A percentile compares a stretch with the other conserved stretches of the same genome.
Evolutionary conservation across 1,140 invertebrate species (phyloP).

Genomic region (Euborellia annulipes): DNA sequence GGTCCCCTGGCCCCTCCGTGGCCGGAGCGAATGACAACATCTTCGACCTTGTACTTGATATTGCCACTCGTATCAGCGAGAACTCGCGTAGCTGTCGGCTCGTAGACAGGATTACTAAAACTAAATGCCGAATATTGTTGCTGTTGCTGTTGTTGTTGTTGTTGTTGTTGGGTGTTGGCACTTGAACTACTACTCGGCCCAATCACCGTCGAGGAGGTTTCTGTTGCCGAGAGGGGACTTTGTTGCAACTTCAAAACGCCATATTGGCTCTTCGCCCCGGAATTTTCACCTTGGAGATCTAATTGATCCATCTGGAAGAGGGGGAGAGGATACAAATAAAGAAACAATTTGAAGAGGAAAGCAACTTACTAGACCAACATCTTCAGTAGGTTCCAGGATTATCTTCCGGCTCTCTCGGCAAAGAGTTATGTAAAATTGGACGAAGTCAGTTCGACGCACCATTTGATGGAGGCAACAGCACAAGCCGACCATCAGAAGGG

Average conservation of each 20-base stretch:
- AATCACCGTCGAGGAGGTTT: slow-evolving; percentile 1
- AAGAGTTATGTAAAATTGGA: slow-evolving; percentile 62
- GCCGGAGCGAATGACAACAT: slow-evolving; percentile 44
- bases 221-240: slow-evolving; percentile 25
- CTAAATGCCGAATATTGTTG: slow-evolving; percentile 41
- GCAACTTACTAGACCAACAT: slow-evolving; percentile 51
- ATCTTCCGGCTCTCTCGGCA: slow-evolving; percentile 55
- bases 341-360: too few species aligned
- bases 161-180: slow-evolving; percentile 26
- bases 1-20: slow-evolving; percentile 33
- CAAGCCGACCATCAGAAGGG: slow-evolving; percentile 50
- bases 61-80: slow-evolving; percentile 33
- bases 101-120: slow-evolving; percentile 67
- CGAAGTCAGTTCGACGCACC: slow-evolving; percentile 60
- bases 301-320: slow-evolving; percentile 34
- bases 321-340: neutral
- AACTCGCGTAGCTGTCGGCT: slow-evolving; percentile 39
- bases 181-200: neutral
- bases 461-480: slow-evolving; percentile 62
- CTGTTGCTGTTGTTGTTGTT: slow-evolving; percentile 17
- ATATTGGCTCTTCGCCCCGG: slow-evolving; percentile 32
- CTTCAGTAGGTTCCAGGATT: slow-evolving; percentile 58
- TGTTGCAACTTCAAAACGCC: slow-evolving; percentile 41
- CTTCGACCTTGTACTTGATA: slow-evolving; percentile 62
- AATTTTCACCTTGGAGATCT: slow-evolving; percentile 30